Evolutionary conservation across 2,797 vertebrate genomes (phyloP).

Genomic region (Callimico goeldii): DNA sequence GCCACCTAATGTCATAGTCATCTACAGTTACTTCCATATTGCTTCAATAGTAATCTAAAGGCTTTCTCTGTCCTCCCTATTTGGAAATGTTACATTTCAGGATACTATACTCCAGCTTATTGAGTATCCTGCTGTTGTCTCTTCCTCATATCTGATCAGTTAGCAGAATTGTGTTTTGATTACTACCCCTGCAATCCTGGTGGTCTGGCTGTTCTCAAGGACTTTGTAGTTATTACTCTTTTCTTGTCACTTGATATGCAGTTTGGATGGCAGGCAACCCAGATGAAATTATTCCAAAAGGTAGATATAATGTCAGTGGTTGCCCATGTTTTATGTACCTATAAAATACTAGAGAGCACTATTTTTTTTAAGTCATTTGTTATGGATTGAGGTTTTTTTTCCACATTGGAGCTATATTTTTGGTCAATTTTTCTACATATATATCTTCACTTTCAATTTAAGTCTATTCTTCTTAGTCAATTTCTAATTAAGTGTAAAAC

Average conservation of each 20-base stretch:
- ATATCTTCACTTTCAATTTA: not conserved
- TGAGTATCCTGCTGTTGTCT: not conserved
- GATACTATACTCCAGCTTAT: not conserved
- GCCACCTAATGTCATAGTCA: not conserved
- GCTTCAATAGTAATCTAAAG: constrained; percentile 3
- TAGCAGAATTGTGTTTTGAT: not conserved
- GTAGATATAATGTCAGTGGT: not conserved
- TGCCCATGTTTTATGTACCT: not conserved
- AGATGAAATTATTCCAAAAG: constrained; percentile 32
- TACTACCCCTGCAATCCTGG: not conserved
- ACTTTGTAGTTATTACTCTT: constrained; percentile 23
- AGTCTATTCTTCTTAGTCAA: not conserved
- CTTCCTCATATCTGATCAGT: not conserved
- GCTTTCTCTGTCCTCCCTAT: not conserved
- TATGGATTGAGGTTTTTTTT: not conserved
- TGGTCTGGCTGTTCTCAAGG: not conserved
- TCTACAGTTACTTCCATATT: not conserved
- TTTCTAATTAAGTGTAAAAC: not conserved
- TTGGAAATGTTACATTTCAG: not conserved
- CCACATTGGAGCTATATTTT: not conserved
- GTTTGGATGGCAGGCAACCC: not conserved
- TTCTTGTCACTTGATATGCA: constrained; percentile 33
- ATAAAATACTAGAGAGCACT: not conserved
- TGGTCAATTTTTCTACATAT: not conserved
- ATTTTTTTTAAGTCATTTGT: not conserved